These are phyloP conservation scores for Gracilinanus agilis DNA, from an alignment of 2,113 vertebrate species.

Conservation along the genomic window DNA sequence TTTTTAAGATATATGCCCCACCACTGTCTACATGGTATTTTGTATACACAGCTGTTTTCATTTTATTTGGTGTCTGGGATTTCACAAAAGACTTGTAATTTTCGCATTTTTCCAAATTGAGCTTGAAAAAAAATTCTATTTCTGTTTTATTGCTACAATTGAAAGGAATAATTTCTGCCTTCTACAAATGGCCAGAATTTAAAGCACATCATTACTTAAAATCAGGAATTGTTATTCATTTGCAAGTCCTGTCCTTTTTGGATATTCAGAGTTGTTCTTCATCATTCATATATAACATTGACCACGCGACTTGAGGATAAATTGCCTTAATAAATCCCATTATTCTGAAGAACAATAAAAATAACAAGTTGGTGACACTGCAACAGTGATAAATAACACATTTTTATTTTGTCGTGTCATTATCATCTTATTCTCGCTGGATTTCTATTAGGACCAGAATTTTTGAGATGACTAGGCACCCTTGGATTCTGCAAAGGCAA, in stretches of 20 bases:
- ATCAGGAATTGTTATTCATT: constrained; percentile 34
- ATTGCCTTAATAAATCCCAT: constrained; percentile 76
- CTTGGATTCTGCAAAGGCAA: accelerated
- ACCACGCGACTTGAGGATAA: constrained; percentile 66
- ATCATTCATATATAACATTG: not conserved
- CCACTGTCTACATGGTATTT: constrained; percentile 4
- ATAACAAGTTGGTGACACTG: constrained; percentile 72
- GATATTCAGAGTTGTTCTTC: constrained; percentile 23
- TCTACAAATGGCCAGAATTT: not conserved
- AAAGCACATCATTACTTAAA: not conserved
- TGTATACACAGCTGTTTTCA: constrained; percentile 54
- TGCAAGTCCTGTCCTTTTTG: constrained; percentile 24
- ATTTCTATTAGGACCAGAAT: constrained; percentile 36
- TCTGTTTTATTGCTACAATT: not conserved
- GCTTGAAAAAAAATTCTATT: not conserved
- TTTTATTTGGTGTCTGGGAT: constrained; percentile 50
- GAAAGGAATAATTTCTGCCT: not conserved
- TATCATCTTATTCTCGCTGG: constrained; percentile 62
- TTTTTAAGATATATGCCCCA: constrained; percentile 48
- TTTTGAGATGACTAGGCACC: accelerated
- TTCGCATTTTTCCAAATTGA: constrained; percentile 63
- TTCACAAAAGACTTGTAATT: constrained; percentile 50
- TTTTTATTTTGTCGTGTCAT: constrained; percentile 66
- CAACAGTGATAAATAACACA: constrained; percentile 72
- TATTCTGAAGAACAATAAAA: constrained; percentile 81